phyloP scores from a whole-genome alignment of 2,888 invertebrate genomes.

The Imbricaverruca yamaguchii region DNA sequence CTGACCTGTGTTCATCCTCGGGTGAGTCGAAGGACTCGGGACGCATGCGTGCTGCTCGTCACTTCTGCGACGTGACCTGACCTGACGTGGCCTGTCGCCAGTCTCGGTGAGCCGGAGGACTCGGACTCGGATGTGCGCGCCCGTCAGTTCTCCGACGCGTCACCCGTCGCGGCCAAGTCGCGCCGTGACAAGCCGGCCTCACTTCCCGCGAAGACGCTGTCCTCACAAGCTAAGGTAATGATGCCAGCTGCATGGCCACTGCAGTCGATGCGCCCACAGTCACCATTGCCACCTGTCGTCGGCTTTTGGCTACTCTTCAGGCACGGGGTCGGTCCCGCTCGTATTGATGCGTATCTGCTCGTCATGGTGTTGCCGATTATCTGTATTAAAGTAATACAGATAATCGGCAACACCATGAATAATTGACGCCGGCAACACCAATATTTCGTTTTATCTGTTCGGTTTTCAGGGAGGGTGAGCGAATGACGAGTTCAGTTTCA shows the following conservation, averaged over 20 bases:
- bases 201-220: too few relatives aligned
- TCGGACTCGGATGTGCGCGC: background rate
- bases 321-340: background rate
- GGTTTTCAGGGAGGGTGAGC: background rate
- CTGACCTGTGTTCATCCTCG: too few relatives aligned
- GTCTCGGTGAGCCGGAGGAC: slow-evolving; percentile 11
- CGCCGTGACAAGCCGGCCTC: background rate
- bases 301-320: background rate
- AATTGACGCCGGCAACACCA: too few relatives aligned
- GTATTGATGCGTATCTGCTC: background rate
- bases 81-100: background rate
- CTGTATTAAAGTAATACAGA: too few relatives aligned
- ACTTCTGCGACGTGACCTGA: too few relatives aligned
- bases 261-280: background rate
- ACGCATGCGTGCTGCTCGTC: too few relatives aligned
- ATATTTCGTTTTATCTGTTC: background rate
- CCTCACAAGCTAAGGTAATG: too few relatives aligned
- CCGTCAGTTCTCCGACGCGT: slow-evolving; percentile 1
- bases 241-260: background rate
- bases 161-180: background rate
- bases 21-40: too few relatives aligned
- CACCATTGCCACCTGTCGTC: background rate
- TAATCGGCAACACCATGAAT: too few relatives aligned
- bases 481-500: too few relatives aligned
- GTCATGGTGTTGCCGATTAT: background rate